Evolutionary conservation across 1,140 invertebrate species (phyloP), one percentile per base, ranked within the genome.

Genomic region (Saccostrea cuccullata): DNA sequence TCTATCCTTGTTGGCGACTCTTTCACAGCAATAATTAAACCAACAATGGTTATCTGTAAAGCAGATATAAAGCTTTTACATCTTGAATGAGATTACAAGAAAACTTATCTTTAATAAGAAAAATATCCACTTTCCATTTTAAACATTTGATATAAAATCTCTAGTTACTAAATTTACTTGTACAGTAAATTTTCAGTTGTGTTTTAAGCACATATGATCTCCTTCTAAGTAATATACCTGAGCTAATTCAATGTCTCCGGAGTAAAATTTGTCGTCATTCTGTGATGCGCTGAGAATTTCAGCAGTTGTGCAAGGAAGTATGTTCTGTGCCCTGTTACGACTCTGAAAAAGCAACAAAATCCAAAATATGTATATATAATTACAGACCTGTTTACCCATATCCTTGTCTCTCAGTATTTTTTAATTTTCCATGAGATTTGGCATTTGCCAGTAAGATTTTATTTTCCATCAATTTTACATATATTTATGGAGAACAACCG

Each of bases 11-110:
- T 94, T 15, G 92, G 85, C 0, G 91, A 90, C 83, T 94, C 92
- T 84, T 95, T 94, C 58, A 94, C 94, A 40, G 94, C 90, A 70
- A 89, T 89, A 20, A 95, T 93, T 11, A 94, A 83, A 5, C 94
- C 94, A 89, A 95, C 91, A 13, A 95, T 82, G 2, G 94, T 93
- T 6, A 95, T 90, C 94, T 95, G 82, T 15, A 92, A n/a, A 89
- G 17, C 36, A 67, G 60, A 23, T 5, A 67, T 20, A 67, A 0
- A 67, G 23, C 20, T 67, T 23, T 0, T 67, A n/a, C 60, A 6
- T 47, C 0, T 47, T 47, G 47, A 47, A 47, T 6, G 1, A 47
- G 47, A 47, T 47, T 47, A 47, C 5, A 6, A 6, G 5, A 47
- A 47, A 47, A 8, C 47, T 0, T 47, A 1, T 9, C 0, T 47